Evolutionary conservation across 2,113 vertebrate species (phyloP).

Genomic region (Pycnonotus jocosus): DNA sequence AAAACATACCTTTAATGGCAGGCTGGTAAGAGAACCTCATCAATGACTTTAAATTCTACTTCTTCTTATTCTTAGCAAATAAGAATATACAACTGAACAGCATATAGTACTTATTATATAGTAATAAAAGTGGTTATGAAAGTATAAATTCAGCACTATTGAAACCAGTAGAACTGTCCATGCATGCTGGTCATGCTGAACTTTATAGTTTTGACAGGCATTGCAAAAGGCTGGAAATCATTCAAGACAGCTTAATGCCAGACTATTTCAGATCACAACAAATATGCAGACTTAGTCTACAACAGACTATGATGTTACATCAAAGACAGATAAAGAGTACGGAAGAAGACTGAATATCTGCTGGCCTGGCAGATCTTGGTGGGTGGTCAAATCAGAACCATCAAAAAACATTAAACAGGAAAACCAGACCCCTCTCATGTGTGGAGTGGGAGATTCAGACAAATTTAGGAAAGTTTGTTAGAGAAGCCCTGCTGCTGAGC

Average conservation of each 20-base stretch:
- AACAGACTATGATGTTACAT: background rate
- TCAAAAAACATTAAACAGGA: background rate
- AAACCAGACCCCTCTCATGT: background rate
- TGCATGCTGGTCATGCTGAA: background rate
- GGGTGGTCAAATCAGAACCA: background rate
- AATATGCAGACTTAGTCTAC: background rate
- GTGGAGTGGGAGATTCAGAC: background rate
- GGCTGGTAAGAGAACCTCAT: background rate
- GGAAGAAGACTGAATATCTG: background rate
- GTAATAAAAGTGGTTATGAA: background rate
- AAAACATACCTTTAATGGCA: background rate
- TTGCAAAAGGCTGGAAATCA: background rate
- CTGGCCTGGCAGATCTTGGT: background rate
- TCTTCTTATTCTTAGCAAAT: background rate
- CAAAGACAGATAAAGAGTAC: background rate
- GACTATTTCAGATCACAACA: background rate
- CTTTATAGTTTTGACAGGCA: background rate
- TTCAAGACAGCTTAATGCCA: background rate
- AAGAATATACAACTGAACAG: background rate
- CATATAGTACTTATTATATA: background rate
- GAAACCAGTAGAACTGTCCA: background rate
- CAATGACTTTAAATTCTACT: background rate
- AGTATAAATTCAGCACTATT: background rate
- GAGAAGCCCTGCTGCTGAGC: background rate
- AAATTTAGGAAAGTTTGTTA: background rate